These are phyloP conservation scores for Eonycteris spelaea DNA, from an alignment of 2,113 vertebrate genomes.

Conservation along the genomic window DNA sequence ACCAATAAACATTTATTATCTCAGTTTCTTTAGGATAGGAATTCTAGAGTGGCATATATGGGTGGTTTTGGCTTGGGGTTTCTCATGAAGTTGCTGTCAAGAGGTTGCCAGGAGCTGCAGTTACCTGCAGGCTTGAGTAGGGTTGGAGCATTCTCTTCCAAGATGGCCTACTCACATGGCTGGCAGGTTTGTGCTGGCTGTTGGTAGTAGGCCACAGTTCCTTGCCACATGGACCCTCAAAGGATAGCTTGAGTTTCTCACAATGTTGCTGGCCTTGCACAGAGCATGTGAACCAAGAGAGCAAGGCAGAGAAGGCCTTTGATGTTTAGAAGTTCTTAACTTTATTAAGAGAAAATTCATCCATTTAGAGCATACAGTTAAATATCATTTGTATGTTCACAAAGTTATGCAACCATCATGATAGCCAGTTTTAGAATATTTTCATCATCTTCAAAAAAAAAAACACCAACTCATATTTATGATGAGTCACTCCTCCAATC, in stretches of 20 bases:
- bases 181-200: background rate
- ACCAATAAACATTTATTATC: background rate
- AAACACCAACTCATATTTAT: background rate
- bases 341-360: constrained; percentile 1
- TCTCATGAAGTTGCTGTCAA: background rate
- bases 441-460: background rate
- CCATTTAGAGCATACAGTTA: background rate
- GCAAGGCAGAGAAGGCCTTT: background rate
- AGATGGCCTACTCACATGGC: background rate
- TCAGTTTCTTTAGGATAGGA: background rate
- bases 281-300: background rate
- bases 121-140: background rate
- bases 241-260: background rate
- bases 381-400: background rate
- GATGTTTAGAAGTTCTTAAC: background rate
- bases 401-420: background rate
- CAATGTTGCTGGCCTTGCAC: background rate
- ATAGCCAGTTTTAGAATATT: background rate
- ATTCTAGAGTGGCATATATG: background rate
- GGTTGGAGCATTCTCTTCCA: background rate
- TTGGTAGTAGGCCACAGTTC: background rate
- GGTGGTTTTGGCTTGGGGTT: background rate
- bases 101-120: background rate
- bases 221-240: background rate
- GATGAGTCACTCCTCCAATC: background rate